Evolutionary conservation across 2,797 vertebrate genomes (phyloP).

Genomic region (Petrocephalus schoutedeni): DNA sequence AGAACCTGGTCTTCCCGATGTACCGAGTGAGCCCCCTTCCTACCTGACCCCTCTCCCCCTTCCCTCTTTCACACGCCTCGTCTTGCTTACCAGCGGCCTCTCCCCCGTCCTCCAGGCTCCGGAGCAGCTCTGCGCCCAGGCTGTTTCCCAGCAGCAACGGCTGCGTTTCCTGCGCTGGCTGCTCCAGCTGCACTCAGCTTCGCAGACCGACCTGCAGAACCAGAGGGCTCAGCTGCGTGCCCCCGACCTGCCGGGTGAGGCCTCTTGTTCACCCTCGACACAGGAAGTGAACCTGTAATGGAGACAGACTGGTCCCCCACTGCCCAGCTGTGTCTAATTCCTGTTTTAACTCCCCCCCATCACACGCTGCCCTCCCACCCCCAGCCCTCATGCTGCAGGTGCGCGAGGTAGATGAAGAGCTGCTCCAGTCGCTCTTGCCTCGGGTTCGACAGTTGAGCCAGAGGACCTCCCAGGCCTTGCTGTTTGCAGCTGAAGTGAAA

Average conservation of each 20-base stretch:
- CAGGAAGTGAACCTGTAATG: background rate
- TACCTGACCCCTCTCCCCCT: background rate
- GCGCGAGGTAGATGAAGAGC: conserved; percentile 54
- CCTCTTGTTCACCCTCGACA: background rate
- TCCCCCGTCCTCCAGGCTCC: conserved; percentile 54
- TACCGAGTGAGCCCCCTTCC: conserved; percentile 57
- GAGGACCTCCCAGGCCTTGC: conserved; percentile 52
- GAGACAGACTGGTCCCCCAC: background rate
- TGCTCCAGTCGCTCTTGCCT: conserved; percentile 58
- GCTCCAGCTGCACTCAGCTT: conserved; percentile 49
- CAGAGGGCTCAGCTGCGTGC: conserved; percentile 46
- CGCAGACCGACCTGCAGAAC: conserved; percentile 47
- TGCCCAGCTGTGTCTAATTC: background rate
- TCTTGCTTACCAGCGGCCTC: background rate
- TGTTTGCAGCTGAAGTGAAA: conserved; percentile 57
- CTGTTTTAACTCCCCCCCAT: background rate
- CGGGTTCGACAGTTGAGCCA: conserved; percentile 53
- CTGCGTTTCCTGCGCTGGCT: conserved; percentile 54
- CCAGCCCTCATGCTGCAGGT: conserved; percentile 59
- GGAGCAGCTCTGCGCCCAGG: conserved; percentile 57
- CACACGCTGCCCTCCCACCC: background rate
- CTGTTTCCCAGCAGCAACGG: conserved; percentile 52
- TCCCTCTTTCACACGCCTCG: background rate
- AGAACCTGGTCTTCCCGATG: conserved; percentile 56
- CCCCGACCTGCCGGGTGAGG: conserved; percentile 60